Percentiles rank a stretch among this genome's conserved stretches.
Evolutionary conservation across 37 sponge, comb jelly and placozoan species (phyloP).

Genomic region (Hormiphora californensis): DNA sequence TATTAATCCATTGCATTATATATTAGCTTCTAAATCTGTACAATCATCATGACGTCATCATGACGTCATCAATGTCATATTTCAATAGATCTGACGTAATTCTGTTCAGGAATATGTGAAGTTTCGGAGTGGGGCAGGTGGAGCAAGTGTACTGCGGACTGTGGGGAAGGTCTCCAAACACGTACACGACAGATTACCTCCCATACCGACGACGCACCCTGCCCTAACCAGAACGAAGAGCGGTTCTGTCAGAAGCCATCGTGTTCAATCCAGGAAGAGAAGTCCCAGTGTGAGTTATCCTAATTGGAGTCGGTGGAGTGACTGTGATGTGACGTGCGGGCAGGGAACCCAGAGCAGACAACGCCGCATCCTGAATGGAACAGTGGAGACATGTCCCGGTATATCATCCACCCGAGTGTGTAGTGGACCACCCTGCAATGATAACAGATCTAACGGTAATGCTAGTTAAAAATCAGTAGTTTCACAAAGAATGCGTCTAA

Average conservation of each 20-base stretch:
- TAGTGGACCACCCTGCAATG: too few species aligned
- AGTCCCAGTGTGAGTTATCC: neutral
- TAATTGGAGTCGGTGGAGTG: slow-evolving; percentile 13
- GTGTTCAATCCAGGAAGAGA: neutral
- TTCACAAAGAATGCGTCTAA: too few species aligned
- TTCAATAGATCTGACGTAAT: neutral
- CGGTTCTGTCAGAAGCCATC: slow-evolving; percentile 5
- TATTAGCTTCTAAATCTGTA: too few species aligned
- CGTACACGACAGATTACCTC: neutral
- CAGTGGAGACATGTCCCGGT: too few species aligned
- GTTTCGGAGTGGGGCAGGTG: neutral
- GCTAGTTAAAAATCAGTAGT: too few species aligned
- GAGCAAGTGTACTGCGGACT: neutral
- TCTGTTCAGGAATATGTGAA: slow-evolving; percentile 4
- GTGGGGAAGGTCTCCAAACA: slow-evolving; percentile 21
- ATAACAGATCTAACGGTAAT: too few species aligned
- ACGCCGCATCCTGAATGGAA: too few species aligned
- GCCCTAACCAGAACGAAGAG: neutral
- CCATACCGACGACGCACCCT: neutral
- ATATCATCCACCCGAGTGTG: too few species aligned
- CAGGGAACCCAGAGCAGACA: too few species aligned
- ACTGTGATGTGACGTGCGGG: slow-evolving; percentile 13
- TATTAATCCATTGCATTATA: too few species aligned
- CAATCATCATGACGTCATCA: neutral
- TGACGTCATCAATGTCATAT: neutral